Base-by-base conservation (phyloP, 1,140 invertebrate genomes). In the Schlechtendalia chinensis region DNA sequence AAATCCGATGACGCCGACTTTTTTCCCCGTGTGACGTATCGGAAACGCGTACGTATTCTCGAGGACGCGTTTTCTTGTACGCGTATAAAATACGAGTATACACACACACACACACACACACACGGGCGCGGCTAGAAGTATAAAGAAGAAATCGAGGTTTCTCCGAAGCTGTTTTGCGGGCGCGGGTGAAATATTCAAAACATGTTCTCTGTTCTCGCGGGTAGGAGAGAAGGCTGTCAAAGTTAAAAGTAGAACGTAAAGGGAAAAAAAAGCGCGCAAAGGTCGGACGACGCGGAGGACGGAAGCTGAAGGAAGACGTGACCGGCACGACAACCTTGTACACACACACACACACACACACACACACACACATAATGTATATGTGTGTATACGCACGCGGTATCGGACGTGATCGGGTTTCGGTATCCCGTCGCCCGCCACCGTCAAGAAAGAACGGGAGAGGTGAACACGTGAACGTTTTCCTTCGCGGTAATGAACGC, bases 401-500 rank as follows among this genome's bases (percentile, higher is more conserved):
- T 63, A 79, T 79, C 50, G 75, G 75, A 79, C 75, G 75, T 79
- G 75, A 79, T 79, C 75, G 56, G 75, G 75, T 79, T 79, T 79
- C 75, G 75, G 75, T 79, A 79, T 63, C 32, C n/a, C 56, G 75
- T 79, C 75, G 61, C 74, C 54, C 72, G 6, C 47, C 67, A 8
- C 74, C 29, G 12, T 32, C 14, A 11, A 12, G 19, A 16, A 12
- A 8, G 39, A 39, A 19, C 39, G 61, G 17, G 4, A 5, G 4
- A 17, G 32, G 27, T 27, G 50, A 53, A 77, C 32, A 77, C 74
- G 32, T 77, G 75, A 79, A 47, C 56, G 75, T 63, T 77, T 63
- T 54, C 29, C 72, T 59, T n/a, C 56, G 3, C 56, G 75, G 75
- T 79, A 79, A 79, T 79, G 75, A 79, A 79, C 75, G 56, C 16